Conservation (phyloP, 1,140 invertebrate genomes). For the Drosophila arawakana region DNA sequence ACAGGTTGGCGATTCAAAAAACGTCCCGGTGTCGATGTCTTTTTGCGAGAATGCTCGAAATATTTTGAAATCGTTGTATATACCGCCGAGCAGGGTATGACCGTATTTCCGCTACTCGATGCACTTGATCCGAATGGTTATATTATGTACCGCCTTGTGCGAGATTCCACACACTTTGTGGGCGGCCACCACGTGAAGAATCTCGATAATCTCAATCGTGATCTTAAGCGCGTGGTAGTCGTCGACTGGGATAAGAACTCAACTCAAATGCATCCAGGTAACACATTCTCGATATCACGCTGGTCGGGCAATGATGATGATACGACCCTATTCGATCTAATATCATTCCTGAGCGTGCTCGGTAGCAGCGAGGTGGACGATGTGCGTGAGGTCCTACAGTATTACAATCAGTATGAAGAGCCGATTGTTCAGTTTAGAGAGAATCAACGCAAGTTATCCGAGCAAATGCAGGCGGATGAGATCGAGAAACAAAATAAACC, state of each 20-base stretch:
- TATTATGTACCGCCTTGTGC: slow-evolving; percentile 96
- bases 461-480: slow-evolving; percentile 87
- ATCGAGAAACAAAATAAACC: slow-evolving; percentile 71
- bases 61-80: slow-evolving; percentile 99
- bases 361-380: slow-evolving; percentile 94
- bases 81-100: slow-evolving; percentile 95
- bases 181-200: slow-evolving; percentile 98
- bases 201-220: slow-evolving; percentile 96
- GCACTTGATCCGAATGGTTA: slow-evolving; percentile 94
- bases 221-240: slow-evolving; percentile 97
- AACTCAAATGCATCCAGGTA: slow-evolving; percentile 94
- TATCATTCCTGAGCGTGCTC: slow-evolving; percentile 95
- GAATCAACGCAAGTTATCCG: slow-evolving; percentile 91
- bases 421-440: slow-evolving; percentile 95
- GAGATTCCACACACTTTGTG: slow-evolving; percentile 98
- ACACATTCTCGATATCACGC: slow-evolving; percentile 94
- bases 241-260: slow-evolving; percentile 97
- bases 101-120: slow-evolving; percentile 96
- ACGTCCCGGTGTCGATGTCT: slow-evolving; percentile 97
- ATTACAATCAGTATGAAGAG: slow-evolving; percentile 97
- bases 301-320: slow-evolving; percentile 98
- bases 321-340: slow-evolving; percentile 94
- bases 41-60: slow-evolving; percentile 95
- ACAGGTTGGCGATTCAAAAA: slow-evolving; percentile 96
- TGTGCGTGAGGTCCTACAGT: slow-evolving; percentile 95